Evolutionary conservation across 2,113 vertebrate species (phyloP).

Genomic region (Bubo bubo): DNA sequence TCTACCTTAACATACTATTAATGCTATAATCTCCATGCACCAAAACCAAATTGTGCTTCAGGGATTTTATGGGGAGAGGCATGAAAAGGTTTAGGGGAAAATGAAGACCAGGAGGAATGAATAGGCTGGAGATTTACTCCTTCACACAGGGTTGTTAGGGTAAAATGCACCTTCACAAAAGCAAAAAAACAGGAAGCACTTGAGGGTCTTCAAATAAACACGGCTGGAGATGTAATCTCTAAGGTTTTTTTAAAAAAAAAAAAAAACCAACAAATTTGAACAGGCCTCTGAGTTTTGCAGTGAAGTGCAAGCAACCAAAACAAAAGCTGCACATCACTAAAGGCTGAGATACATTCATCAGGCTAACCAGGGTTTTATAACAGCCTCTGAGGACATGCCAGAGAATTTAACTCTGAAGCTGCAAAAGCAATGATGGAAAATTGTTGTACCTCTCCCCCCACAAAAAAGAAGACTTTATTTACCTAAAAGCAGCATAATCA

Average conservation of each 20-base stretch:
- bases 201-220: not conserved
- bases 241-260: not conserved
- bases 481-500: not conserved
- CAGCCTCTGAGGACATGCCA: not conserved
- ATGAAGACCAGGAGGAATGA: not conserved
- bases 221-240: not conserved
- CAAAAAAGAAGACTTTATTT: not conserved
- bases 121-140: not conserved
- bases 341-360: not conserved
- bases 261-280: not conserved
- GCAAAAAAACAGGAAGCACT: not conserved
- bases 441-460: not conserved
- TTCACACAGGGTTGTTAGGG: not conserved
- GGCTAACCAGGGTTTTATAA: not conserved
- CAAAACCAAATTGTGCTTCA: not conserved
- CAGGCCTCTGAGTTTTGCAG: not conserved
- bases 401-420: not conserved
- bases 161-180: not conserved
- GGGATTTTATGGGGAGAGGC: not conserved
- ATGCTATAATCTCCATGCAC: not conserved
- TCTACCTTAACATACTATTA: not conserved
- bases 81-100: not conserved
- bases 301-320: not conserved
- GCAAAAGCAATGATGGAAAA: not conserved
- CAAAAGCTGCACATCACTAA: not conserved